phyloP scores from a whole-genome alignment of 2,888 invertebrate genomes.

The Lithophane leautieri region DNA sequence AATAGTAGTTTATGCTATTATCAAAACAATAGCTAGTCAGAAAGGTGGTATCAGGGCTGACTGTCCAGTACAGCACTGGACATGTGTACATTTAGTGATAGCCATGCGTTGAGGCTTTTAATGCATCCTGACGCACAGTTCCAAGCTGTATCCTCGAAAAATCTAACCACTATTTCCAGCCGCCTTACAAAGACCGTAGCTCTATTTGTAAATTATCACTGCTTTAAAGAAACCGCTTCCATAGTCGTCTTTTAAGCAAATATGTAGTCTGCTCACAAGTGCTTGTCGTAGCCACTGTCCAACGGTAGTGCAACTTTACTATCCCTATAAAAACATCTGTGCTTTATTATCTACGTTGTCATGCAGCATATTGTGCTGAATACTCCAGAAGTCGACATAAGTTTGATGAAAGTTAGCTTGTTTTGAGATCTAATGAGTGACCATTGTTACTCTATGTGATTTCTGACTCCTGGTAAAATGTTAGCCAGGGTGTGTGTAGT shows the following conservation, averaged over 20 bases:
- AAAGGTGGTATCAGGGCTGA: neutral
- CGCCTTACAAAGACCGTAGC: neutral
- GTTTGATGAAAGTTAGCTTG: slow-evolving; percentile 11
- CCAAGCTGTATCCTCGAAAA: neutral
- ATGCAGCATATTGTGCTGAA: slow-evolving; percentile 34
- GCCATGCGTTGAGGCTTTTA: neutral
- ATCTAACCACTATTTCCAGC: neutral
- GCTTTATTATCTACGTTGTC: slow-evolving; percentile 28
- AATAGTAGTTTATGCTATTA: neutral
- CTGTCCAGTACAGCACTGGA: neutral
- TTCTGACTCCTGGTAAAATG: neutral
- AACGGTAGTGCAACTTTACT: slow-evolving; percentile 43
- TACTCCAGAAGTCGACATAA: slow-evolving; percentile 1
- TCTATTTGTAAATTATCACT: slow-evolving; percentile 3
- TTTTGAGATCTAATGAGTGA: neutral
- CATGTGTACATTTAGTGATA: neutral
- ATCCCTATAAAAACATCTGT: slow-evolving; percentile 55
- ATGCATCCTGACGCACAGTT: neutral
- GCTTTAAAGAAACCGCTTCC: slow-evolving; percentile 2
- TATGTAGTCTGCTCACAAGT: slow-evolving; percentile 38
- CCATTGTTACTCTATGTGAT: neutral
- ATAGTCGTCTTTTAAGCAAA: slow-evolving; percentile 12
- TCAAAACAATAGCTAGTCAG: neutral
- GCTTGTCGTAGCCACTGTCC: slow-evolving; percentile 19
- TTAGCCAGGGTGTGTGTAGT: neutral